phyloP scores from a whole-genome alignment of 64 coral and sea anemone species.

The Actinia tenebrosa region DNA sequence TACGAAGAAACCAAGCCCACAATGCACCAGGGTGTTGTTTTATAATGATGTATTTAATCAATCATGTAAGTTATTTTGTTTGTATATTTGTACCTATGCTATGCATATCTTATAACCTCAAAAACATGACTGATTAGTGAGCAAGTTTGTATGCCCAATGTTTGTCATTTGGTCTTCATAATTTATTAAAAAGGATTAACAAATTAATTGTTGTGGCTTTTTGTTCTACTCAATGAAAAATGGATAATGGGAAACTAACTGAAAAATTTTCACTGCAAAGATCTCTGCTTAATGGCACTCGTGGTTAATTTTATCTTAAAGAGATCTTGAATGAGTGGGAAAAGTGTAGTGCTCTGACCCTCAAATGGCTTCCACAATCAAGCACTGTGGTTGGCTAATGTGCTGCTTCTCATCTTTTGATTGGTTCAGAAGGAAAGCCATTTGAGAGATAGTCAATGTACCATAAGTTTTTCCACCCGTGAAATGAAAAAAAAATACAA shows the following conservation, averaged over 20 bases:
- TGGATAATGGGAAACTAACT: neutral
- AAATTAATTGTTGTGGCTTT: neutral
- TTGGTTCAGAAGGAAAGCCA: neutral
- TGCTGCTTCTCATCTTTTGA: neutral
- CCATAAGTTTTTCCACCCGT: neutral
- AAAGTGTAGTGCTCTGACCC: neutral
- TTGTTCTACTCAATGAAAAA: neutral
- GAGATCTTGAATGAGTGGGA: neutral
- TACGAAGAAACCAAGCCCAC: neutral
- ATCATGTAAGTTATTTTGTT: slow-evolving; percentile 29
- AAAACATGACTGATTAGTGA: slow-evolving; percentile 1
- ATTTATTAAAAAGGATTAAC: slow-evolving; percentile 22
- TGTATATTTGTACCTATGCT: slow-evolving; percentile 29
- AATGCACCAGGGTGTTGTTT: slow-evolving; percentile 6
- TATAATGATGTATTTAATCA: slow-evolving; percentile 32
- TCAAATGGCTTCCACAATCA: neutral
- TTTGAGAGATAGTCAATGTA: neutral
- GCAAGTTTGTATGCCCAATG: slow-evolving; percentile 7
- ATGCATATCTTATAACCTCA: slow-evolving; percentile 13
- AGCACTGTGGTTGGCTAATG: neutral
- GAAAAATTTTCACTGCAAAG: neutral
- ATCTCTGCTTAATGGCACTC: neutral
- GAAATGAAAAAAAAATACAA: neutral
- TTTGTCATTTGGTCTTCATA: slow-evolving; percentile 25
- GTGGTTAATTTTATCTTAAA: neutral